phyloP scores from a whole-genome alignment of 2,113 vertebrate species.

The Channa maculata region DNA sequence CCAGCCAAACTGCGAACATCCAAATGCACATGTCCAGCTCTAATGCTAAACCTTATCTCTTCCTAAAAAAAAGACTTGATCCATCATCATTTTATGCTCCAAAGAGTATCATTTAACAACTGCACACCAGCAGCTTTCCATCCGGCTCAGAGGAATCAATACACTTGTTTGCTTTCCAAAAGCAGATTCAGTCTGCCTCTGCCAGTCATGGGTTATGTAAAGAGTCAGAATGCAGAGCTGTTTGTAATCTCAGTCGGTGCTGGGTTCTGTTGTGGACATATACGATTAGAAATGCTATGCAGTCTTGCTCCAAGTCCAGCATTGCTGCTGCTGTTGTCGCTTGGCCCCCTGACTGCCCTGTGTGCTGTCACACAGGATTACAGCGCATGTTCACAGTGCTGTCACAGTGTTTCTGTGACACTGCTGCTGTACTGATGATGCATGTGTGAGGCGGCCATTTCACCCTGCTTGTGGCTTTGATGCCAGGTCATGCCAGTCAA shows the following conservation, averaged over 20 bases:
- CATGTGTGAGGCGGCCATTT: constrained; percentile 10
- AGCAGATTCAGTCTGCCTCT: constrained; percentile 27
- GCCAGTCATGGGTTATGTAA: constrained; percentile 20
- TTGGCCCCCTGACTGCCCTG: constrained; percentile 14
- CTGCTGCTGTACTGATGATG: not conserved
- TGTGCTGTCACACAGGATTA: constrained; percentile 53
- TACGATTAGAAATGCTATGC: constrained; percentile 43
- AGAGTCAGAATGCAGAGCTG: constrained; percentile 20
- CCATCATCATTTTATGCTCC: not conserved
- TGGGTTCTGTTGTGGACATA: constrained; percentile 19
- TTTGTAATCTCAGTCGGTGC: not conserved
- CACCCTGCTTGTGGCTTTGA: constrained; percentile 1
- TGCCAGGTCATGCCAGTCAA: constrained; percentile 17
- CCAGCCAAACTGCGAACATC: not conserved
- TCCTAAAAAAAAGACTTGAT: constrained; percentile 10
- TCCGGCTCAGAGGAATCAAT: constrained; percentile 47
- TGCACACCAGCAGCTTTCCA: constrained; percentile 24
- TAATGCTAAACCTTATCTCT: not conserved
- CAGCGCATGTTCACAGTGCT: constrained; percentile 5
- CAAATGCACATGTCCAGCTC: not conserved
- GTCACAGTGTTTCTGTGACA: not conserved
- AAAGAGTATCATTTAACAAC: constrained; percentile 34
- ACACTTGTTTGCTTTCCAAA: constrained; percentile 34
- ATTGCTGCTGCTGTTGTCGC: constrained; percentile 10
- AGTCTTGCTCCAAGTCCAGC: constrained; percentile 20